These are phyloP conservation scores for Ferrisia virgata DNA, from an alignment of 2,888 invertebrate genomes.

Conservation along the genomic window DNA sequence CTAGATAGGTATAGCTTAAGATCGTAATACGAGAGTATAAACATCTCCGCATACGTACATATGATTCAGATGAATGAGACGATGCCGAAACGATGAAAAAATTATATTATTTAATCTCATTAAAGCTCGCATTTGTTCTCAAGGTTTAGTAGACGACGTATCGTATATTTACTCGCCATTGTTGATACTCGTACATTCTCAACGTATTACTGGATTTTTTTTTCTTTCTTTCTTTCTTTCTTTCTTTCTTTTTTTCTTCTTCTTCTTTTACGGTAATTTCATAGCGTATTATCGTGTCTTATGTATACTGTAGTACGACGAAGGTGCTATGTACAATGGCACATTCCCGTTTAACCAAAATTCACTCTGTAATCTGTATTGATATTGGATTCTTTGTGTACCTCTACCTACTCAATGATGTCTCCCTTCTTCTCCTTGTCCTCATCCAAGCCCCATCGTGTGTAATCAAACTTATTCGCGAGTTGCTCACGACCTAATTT, in stretches of 20 bases:
- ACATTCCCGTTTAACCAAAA: not conserved
- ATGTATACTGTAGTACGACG: not conserved
- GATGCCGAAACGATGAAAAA: not conserved
- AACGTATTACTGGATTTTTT: not conserved
- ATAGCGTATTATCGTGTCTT: not conserved
- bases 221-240: not conserved
- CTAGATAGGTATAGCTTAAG: too few species aligned
- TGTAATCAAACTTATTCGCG: constrained; percentile 7
- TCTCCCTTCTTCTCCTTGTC: too few species aligned
- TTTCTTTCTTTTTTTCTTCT: not conserved
- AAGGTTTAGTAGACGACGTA: not conserved
- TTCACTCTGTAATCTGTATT: not conserved
- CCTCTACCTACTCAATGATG: too few species aligned
- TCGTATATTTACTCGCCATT: not conserved
- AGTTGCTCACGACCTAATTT: constrained; percentile 13
- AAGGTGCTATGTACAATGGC: not conserved
- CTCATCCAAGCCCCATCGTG: not conserved
- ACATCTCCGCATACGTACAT: not conserved
- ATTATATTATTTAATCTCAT: constrained; percentile 23
- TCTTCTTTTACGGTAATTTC: not conserved
- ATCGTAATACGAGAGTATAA: too few species aligned
- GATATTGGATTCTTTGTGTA: not conserved
- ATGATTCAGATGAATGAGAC: not conserved
- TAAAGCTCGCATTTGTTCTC: constrained; percentile 18
- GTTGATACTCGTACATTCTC: not conserved